phyloP scores from a whole-genome alignment of 2,797 vertebrate species.

The Characodon lateralis region DNA sequence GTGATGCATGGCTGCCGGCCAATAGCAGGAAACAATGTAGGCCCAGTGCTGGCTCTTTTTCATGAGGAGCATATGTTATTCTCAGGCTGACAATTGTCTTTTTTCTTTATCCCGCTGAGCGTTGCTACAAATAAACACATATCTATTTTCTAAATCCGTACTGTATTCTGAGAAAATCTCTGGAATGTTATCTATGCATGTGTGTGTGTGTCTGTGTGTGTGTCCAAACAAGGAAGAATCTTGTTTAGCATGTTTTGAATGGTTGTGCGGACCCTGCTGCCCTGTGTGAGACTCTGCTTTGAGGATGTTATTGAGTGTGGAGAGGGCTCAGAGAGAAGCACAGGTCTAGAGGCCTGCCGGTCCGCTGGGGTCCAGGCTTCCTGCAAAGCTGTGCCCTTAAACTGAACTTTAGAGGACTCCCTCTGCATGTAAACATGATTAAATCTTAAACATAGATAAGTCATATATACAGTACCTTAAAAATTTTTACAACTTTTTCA shows the following conservation, averaged over 20 bases:
- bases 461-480: background rate
- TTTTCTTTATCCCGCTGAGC: background rate
- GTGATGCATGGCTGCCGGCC: constrained; percentile 56
- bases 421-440: background rate
- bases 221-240: constrained; percentile 30
- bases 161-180: constrained; percentile 45
- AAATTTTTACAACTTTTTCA: background rate
- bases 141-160: constrained; percentile 22
- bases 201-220: background rate
- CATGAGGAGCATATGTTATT: constrained; percentile 40
- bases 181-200: constrained; percentile 48
- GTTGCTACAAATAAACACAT: background rate
- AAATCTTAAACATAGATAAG: background rate
- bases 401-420: constrained; percentile 30
- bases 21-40: constrained; percentile 28
- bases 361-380: constrained; percentile 48
- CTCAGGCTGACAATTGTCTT: constrained; percentile 14
- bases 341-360: constrained; percentile 44
- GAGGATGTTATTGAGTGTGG: constrained; percentile 66
- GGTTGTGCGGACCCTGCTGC: constrained; percentile 23
- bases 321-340: constrained; percentile 18
- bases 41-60: constrained; percentile 19
- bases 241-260: constrained; percentile 51
- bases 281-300: constrained; percentile 23
- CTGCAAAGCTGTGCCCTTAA: constrained; percentile 34